Evolutionary conservation across 2,888 invertebrate genomes (phyloP).

Genomic region (Sarcophaga subvicina): DNA sequence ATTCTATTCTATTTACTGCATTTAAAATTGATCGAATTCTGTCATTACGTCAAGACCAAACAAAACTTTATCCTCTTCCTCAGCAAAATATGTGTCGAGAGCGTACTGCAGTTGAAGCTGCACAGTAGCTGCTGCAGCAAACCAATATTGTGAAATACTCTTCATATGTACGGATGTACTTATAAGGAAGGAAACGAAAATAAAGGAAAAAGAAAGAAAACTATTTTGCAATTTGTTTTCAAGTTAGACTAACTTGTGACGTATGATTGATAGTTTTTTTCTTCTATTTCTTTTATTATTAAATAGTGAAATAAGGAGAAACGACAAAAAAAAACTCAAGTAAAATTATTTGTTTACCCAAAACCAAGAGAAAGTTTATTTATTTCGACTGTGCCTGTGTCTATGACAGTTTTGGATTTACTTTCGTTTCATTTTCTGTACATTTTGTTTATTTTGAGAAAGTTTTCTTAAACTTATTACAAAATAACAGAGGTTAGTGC

Average conservation of each 20-base stretch:
- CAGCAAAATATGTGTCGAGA: background rate
- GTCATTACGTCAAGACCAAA: conserved; percentile 47
- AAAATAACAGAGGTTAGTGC: no score
- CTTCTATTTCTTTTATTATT: background rate
- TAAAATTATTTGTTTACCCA: background rate
- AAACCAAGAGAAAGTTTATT: no score
- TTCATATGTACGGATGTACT: no score
- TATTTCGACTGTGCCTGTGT: no score
- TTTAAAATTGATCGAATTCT: conserved; percentile 37
- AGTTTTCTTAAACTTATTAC: no score
- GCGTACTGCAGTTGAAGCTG: background rate
- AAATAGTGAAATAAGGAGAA: background rate
- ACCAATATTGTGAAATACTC: background rate
- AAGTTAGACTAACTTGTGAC: conserved; percentile 11
- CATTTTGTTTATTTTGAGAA: no score
- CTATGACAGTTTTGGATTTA: no score
- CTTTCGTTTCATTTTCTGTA: no score
- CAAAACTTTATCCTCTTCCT: conserved; percentile 17
- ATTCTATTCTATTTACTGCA: conserved; percentile 7
- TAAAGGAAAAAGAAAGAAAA: background rate
- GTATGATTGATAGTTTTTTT: conserved; percentile 32
- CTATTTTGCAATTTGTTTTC: background rate
- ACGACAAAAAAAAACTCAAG: background rate
- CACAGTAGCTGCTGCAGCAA: background rate
- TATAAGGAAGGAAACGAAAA: no score